Evolutionary conservation across 2,113 vertebrate species (phyloP).

Genomic region (Galeopterus variegatus): DNA sequence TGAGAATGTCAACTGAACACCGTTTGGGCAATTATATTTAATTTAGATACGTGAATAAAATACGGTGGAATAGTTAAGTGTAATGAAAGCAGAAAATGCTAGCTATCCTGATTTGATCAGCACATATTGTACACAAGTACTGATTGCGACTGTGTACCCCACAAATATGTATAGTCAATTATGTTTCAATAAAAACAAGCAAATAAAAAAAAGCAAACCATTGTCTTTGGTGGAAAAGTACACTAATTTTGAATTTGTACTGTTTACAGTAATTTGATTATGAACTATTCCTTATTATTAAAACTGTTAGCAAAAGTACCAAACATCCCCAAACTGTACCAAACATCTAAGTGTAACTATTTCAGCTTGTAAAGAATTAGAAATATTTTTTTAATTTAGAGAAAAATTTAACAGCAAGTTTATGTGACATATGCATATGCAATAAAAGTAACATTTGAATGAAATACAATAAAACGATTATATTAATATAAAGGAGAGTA

Average conservation of each 20-base stretch:
- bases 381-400: constrained; percentile 36
- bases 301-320: background rate
- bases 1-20: background rate
- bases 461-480: background rate
- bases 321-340: too few relatives aligned
- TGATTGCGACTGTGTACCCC: too few relatives aligned
- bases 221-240: background rate
- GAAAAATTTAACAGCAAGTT: background rate
- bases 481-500: background rate
- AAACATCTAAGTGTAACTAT: background rate
- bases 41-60: background rate
- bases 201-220: background rate
- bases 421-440: background rate
- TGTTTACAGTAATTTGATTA: background rate
- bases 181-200: too few relatives aligned
- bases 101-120: too few relatives aligned
- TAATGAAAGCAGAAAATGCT: background rate
- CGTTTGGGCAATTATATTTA: background rate
- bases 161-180: too few relatives aligned
- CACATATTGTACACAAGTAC: too few relatives aligned
- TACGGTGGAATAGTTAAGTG: background rate
- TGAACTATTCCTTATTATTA: background rate
- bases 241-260: background rate
- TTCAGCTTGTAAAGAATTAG: background rate
- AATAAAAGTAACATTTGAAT: background rate